Evolutionary conservation across 2,113 vertebrate genomes (phyloP).

Genomic region (Eptatretus burgeri): DNA sequence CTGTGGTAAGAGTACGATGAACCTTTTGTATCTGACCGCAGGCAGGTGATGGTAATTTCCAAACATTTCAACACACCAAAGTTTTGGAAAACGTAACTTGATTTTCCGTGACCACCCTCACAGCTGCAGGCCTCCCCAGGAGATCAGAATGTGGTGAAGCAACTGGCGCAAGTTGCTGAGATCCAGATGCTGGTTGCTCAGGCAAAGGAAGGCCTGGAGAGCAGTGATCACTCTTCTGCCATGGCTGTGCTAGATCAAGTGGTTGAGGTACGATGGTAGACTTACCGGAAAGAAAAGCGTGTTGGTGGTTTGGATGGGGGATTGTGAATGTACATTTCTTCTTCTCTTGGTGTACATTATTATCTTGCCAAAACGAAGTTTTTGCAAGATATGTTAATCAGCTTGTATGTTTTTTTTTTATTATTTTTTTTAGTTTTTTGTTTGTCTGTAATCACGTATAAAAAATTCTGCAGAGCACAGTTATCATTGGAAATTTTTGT

Average conservation of each 20-base stretch:
- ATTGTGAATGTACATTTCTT: conserved; percentile 2
- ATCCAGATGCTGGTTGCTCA: conserved; percentile 23
- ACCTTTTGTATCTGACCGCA: too few relatives aligned
- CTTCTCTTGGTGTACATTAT: too few relatives aligned
- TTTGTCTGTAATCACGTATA: too few relatives aligned
- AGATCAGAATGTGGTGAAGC: conserved; percentile 22
- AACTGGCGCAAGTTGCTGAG: conserved; percentile 19
- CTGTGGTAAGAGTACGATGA: conserved; percentile 34
- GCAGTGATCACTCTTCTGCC: conserved; percentile 18
- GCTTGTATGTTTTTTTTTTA: too few relatives aligned
- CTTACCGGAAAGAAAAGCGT: too few relatives aligned
- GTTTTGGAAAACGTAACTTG: background rate
- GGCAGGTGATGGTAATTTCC: too few relatives aligned
- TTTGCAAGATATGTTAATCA: too few relatives aligned
- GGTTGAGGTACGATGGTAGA: conserved; percentile 31
- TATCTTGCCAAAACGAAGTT: too few relatives aligned
- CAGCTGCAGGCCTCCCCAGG: conserved; percentile 23
- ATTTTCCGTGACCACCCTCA: background rate
- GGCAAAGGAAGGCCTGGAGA: conserved; percentile 18
- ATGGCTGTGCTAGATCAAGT: conserved; percentile 33
- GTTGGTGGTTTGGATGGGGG: background rate
- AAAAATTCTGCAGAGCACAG: too few relatives aligned
- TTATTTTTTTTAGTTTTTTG: too few relatives aligned
- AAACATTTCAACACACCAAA: too few relatives aligned
- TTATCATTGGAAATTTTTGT: too few relatives aligned